Evolutionary conservation across 2,888 invertebrate genomes (phyloP), one percentile per base, ranked within the genome.

Genomic region (Cheilosia scutellata): DNA sequence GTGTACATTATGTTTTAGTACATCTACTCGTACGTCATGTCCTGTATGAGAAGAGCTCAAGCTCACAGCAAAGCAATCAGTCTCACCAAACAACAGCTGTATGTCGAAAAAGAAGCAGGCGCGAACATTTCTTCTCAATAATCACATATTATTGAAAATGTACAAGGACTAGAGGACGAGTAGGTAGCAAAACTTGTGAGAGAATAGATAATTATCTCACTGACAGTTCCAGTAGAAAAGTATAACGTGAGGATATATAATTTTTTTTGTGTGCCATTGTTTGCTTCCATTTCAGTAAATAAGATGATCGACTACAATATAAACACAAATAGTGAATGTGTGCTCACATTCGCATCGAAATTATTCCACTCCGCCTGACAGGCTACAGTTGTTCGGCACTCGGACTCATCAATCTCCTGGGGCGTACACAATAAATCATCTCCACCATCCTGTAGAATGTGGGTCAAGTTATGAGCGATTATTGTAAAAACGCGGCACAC

Each of bases 381-480:
- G 31, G 33, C 40, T 60, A 58, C 65, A 40, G 49, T 65, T 66
- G 40, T 40, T 49, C 25, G 11, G 42, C 76, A 44, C 6, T 29
- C 16, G 49, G 25, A 55, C 77, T 70, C 77, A 77, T 70, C 77
- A 70, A 77, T 77, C 77, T 77, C 70, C 44, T 55, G 44, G 40
- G 62, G 53, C 44, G 53, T 77, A 27, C 47, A 55, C 70, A 70
- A 77, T 77, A 77, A 77, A 77, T 77, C 77, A 70, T 77, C 68
- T 29, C 27, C 27, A 5, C 27, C 58, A 6, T 42, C 9, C 58
- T 31, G 11, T 44, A 13, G 27, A 68, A 76, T 77, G 55, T 77
- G 70, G 74, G 74, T 66, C 80, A 68, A 66, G 68, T 74, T 74
- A 62, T 80, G 66, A 77, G 70, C 70, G 74, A 63, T 57, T 70